These are phyloP conservation scores for Nipponacmea schrenckii DNA, from an alignment of 2,888 invertebrate species.

Conservation along the genomic window DNA sequence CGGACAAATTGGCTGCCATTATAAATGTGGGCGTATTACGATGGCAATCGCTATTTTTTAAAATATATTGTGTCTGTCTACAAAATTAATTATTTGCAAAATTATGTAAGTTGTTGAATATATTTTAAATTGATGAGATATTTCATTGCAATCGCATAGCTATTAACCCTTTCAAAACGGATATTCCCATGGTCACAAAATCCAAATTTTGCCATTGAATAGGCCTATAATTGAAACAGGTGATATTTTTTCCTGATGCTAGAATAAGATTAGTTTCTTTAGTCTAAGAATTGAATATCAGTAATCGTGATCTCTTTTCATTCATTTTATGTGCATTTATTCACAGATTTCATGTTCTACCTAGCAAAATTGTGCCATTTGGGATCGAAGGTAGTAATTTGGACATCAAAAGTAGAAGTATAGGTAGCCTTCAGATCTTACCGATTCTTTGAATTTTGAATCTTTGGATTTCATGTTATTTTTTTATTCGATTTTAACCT, in stretches of 20 bases:
- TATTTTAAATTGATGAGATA: background rate
- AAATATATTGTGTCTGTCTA: background rate
- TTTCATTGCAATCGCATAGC: background rate
- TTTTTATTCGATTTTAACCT: no score
- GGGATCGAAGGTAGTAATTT: background rate
- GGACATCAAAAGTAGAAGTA: background rate
- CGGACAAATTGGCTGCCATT: no score
- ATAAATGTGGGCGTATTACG: no score
- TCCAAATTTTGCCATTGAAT: background rate
- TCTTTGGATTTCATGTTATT: no score
- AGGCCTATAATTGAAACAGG: background rate
- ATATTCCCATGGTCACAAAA: background rate
- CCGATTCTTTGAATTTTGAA: no score
- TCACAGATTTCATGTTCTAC: background rate
- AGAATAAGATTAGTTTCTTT: no score
- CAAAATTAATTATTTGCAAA: background rate
- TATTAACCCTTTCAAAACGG: background rate
- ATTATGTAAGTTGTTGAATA: background rate
- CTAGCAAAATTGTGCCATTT: background rate
- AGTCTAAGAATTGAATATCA: no score
- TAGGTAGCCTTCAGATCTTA: conserved; percentile 1
- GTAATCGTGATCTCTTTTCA: background rate
- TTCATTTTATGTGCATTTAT: background rate
- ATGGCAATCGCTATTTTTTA: background rate
- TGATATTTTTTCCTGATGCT: no score